Evolutionary conservation across 2,797 vertebrate genomes (phyloP), one percentile per base, ranked within the genome.

Genomic region (Enteromius trimaculatus): DNA sequence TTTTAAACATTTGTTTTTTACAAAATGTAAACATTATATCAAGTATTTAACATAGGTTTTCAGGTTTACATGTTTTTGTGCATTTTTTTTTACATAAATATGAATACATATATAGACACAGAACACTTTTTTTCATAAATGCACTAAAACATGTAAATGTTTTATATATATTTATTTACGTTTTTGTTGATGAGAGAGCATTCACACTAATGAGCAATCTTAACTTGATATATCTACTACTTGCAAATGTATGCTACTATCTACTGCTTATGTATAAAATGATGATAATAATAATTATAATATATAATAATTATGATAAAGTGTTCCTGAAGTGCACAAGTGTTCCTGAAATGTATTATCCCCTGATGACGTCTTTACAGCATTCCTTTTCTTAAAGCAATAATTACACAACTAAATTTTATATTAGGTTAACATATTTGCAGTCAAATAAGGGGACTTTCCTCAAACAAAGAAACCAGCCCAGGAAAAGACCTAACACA

Each of bases 371-470:
- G 53, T 70, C 2, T 47, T 62, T 58, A 34, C 65, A 55, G n/a
- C 65, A 69, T 79, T 66, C 26, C 29, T 21, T n/a, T 53, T 62
- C 37, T 74, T 37, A 39, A 66, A 51, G 34, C 71, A 66, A 65
- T 37, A 76, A 66, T 29, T 69, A 68, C 26, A 60, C 9, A 6
- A 53, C 14, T n/a, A n/a, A 10, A 19, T 34, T 3, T 72, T 8
- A 19, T 65, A 17, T 49, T 21, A 44, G 31, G n/a, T 55, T 3
- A 42, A 19, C 49, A 42, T 47, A 53, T 82, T 23, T 77, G 49
- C 13, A 19, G 37, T 49, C 65, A 51, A 58, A 49, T 31, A 7
- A n/a, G 0, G 82, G 75, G 75, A 70, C 51, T 83, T 83, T 70
- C 65, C 75, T 70, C 1, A 19, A 47, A 39, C 3, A 19, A 60